Evolutionary conservation across 2,888 invertebrate genomes (phyloP).

Genomic region (Tanytarsus gracilentus): DNA sequence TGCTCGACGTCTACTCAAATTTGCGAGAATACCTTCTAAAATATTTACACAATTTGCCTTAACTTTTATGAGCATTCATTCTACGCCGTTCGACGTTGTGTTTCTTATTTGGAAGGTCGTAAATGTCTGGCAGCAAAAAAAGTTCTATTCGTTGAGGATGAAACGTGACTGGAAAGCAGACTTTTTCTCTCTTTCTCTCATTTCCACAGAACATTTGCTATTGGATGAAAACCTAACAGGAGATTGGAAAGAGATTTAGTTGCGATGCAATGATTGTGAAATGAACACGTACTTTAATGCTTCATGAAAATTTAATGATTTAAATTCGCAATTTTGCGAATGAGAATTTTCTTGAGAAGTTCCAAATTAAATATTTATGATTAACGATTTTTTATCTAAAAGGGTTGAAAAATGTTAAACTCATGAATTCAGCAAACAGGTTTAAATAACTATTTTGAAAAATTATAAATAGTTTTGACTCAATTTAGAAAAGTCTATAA

Average conservation of each 20-base stretch:
- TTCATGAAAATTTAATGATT: background rate
- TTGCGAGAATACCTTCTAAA: background rate
- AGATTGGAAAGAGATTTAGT: background rate
- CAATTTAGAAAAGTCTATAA: too few species aligned
- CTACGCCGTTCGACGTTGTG: too few species aligned
- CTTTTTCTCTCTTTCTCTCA: conserved; percentile 1
- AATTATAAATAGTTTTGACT: too few species aligned
- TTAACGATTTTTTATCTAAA: too few species aligned
- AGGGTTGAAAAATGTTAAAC: too few species aligned
- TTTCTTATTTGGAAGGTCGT: background rate
- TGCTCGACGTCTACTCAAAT: background rate
- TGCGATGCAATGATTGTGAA: background rate
- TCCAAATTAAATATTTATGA: too few species aligned
- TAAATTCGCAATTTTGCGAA: too few species aligned
- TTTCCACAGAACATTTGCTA: background rate
- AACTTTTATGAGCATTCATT: conserved; percentile 5
- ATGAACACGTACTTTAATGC: background rate
- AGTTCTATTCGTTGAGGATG: background rate
- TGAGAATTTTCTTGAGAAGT: too few species aligned
- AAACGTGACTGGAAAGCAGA: conserved; percentile 13
- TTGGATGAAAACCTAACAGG: background rate
- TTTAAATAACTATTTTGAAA: too few species aligned
- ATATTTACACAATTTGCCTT: conserved; percentile 4
- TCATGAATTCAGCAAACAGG: too few species aligned
- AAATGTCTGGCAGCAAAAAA: background rate